Base-by-base conservation (phyloP, 2,888 invertebrate genomes). In the Drosophila mulleri region DNA sequence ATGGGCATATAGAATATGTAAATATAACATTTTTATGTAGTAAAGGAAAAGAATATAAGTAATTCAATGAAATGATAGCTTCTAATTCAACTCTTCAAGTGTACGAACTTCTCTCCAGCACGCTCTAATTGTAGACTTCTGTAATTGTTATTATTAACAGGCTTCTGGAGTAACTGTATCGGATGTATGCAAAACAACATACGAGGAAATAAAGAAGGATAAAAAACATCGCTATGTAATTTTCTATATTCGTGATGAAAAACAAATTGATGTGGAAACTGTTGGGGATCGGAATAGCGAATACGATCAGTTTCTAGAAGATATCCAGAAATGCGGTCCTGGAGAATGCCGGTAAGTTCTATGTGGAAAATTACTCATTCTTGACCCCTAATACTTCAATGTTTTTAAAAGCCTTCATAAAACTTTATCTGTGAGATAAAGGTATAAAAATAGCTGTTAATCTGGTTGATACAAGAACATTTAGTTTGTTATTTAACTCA, bases 111-210 rank as follows among this genome's bases (percentile, higher is more conserved):
- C 5, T 42, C 20, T 44, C 20, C 20, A 32, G 32, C 29, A 12
- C 11, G 20, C 16, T 7, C 20, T 52, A 9, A 52, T 52, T 18
- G 20, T 35, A 32, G 29, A 12, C 7, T 53, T 53, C 16, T 18
- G 6, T n/a, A 18, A 14, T 29, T 48, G n/a, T 8, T 48, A 59
- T 66, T 67, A 54, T 78, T 90, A 90, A n/a, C 72, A 96, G 98
- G 98, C 98, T 94, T 98, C 98, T 92, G 98, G 98, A 93, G 98
- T 99, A 89, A 97, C 97, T 94, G 98, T 99, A 82, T 97, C 98
- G 90, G 98, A 98, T 94, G 96, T 96, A 86, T 98, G 98, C 94
- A 97, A 98, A 95, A 97, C 96, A 78, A 97, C 96, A 89, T 98
- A 98, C 94, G 98, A 98, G 93, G 98, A 98, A 94, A 98, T 99